Percentiles rank a stretch among this genome's conserved stretches.
phyloP scores from a whole-genome alignment of 2,113 vertebrate species.

The Psilopsiagon aurifrons region DNA sequence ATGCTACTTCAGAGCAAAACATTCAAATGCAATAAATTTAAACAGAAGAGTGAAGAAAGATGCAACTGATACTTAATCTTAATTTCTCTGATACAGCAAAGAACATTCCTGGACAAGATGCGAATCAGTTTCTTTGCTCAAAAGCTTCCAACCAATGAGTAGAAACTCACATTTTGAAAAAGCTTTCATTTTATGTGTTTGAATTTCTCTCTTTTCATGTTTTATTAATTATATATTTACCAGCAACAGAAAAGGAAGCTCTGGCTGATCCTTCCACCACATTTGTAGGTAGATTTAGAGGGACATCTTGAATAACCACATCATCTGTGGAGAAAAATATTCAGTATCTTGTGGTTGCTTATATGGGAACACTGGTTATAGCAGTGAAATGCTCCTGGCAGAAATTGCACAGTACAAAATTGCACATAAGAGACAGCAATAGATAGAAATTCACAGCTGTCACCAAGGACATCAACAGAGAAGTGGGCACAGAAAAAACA shows the following conservation, averaged over 20 bases:
- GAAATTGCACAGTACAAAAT: neutral
- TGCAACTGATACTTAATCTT: neutral
- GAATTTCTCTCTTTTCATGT: neutral
- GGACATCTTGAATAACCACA: conserved; percentile 3
- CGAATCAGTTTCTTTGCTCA: neutral
- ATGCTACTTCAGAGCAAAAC: neutral
- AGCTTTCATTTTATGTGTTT: neutral
- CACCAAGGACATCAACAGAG: neutral
- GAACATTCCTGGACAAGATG: neutral
- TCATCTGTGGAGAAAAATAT: conserved; percentile 29
- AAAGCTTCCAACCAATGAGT: neutral
- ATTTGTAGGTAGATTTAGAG: conserved; percentile 72
- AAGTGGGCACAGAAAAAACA: neutral
- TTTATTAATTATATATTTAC: conserved; percentile 60
- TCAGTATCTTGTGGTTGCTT: neutral
- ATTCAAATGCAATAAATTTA: neutral
- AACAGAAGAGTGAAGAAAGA: neutral
- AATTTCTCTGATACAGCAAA: neutral
- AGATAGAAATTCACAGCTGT: neutral
- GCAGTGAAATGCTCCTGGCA: neutral
- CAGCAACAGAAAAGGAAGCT: conserved; percentile 79
- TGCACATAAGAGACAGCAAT: neutral
- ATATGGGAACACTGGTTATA: neutral
- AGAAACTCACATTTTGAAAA: neutral
- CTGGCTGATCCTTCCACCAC: conserved; percentile 79